Base-by-base conservation (phyloP, 1,140 invertebrate genomes). In the Heliconius hewitsoni region DNA sequence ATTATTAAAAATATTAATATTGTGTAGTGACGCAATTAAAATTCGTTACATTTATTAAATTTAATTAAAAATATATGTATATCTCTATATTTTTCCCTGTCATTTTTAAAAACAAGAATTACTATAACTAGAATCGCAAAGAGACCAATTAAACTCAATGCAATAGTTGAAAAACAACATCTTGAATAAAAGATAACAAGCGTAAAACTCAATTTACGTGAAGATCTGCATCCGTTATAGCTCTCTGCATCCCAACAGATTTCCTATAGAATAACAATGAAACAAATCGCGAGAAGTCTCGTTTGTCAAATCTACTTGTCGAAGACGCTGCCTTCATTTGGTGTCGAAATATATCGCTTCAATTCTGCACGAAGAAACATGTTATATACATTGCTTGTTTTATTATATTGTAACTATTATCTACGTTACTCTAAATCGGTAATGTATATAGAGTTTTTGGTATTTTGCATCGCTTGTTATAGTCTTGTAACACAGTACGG, bases 231-330 rank as follows among this genome's bases (percentile, higher is more conserved):
- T 72, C 71, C 76, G 79, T 77, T 71, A 80, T 73, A 74, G 74
- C 75, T 80, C 71, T 34, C 79, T 80, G 79, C 74, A 81, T 77
- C 74, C 66, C 75, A 79, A 79, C 72, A 82, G 72, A 82, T 79
- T 71, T 77, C 75, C 55, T 71, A 76, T 77, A 34, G 79, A 81
- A 76, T 83, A 85, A 87, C 82, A 85, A 83, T 83, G 83, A 78
- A 84, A 84, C 78, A 82, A 84, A 86, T 87, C 81, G 81, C 82
- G 81, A 83, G 82, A 76, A 81, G 83, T 82, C 84, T 84, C 82
- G 83, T 87, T 87, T 83, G 84, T 83, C 82, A 82, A 86, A 82
- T 81, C 82, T 83, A 82, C 86, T 87, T 85, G 83, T 85, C 83
- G 84, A 81, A 85, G 76, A 83, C 79, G 78, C 50, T 79, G 76